Evolutionary conservation across 2,797 vertebrate genomes (phyloP).

Genomic region (Novumbra hubbsi): DNA sequence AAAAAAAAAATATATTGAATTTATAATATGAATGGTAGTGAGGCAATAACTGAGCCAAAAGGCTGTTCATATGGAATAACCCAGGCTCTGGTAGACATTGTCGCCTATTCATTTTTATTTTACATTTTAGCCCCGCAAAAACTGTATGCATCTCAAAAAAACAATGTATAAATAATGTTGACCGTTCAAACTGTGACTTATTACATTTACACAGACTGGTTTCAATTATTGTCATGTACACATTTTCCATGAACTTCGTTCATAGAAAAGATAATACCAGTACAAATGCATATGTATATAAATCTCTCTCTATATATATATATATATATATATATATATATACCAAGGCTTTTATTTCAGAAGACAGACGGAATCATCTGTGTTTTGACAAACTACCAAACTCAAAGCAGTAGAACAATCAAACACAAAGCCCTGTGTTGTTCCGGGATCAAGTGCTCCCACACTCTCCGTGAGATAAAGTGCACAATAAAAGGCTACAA

Average conservation of each 20-base stretch:
- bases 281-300: not conserved
- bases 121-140: not conserved
- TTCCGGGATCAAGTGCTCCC: conserved; percentile 17
- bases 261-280: not conserved
- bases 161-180: not conserved
- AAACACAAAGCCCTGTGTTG: conserved; percentile 20
- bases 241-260: not conserved
- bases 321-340: too few species aligned
- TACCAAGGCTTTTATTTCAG: not conserved
- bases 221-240: not conserved
- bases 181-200: not conserved
- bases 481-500: conserved; percentile 16
- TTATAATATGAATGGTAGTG: not conserved
- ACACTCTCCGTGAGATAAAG: conserved; percentile 28
- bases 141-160: not conserved
- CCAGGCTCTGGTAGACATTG: not conserved
- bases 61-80: not conserved
- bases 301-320: not conserved
- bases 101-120: not conserved
- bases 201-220: not conserved
- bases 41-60: not conserved
- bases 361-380: not conserved
- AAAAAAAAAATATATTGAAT: not conserved
- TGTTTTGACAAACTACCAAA: not conserved
- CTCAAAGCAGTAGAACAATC: conserved; percentile 13